phyloP scores from a whole-genome alignment of 2,113 vertebrate species.

The Puma concolor region DNA sequence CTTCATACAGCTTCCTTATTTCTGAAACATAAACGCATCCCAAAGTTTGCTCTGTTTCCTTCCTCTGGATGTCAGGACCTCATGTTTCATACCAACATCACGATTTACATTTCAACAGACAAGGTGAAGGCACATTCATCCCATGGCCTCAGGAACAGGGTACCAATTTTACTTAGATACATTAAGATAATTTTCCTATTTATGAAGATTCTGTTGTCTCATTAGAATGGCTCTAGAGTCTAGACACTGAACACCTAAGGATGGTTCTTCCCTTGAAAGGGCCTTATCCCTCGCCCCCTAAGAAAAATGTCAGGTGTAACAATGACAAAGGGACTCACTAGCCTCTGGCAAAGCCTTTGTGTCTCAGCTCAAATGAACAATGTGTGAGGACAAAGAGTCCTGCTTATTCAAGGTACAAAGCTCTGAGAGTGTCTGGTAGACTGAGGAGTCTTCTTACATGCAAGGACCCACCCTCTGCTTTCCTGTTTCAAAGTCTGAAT shows the following conservation, averaged over 20 bases:
- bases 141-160: not conserved
- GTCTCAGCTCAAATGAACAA: not conserved
- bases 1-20: not conserved
- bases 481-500: not conserved
- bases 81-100: not conserved
- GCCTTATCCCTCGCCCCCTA: not conserved
- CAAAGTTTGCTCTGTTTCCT: not conserved
- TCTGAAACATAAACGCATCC: not conserved
- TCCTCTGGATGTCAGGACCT: not conserved
- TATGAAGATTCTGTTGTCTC: not conserved
- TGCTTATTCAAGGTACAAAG: not conserved
- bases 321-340: not conserved
- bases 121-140: not conserved
- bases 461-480: rapidly evolving
- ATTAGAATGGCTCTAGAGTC: not conserved
- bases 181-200: not conserved
- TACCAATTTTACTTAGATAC: not conserved
- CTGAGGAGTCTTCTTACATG: rapidly evolving
- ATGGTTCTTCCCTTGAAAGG: not conserved
- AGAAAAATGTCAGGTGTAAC: not conserved
- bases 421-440: not conserved
- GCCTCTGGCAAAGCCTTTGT: not conserved
- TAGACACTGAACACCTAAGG: not conserved
- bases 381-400: not conserved
- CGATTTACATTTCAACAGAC: not conserved